Base-by-base conservation (phyloP, 1,140 invertebrate species). In the Ephestia elutella region DNA sequence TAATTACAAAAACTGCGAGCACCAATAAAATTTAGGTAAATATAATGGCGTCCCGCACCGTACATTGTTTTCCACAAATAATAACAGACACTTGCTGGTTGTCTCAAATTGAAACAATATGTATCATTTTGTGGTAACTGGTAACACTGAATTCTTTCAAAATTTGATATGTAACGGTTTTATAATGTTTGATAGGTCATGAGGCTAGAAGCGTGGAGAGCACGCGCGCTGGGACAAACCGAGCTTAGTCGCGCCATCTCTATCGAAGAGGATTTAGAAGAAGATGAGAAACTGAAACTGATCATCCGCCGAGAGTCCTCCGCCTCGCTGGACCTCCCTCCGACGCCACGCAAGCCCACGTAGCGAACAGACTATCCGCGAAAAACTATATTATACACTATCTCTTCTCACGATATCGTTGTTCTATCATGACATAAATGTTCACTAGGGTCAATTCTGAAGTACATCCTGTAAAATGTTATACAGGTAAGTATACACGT, bases 201-300 rank as follows among this genome's bases (percentile, higher is more conserved):
- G 91, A 92, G 92, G 76, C 76, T 93, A 86, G 91, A 92, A 70
- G 90, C 89, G 51, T 91, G 90, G 89, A 92, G 90, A 63, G 70
- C 82, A 9, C 76, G 83, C n/a, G 76, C 80, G 0, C 57, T 77
- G 44, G 82, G 82, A 9, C 78, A 70, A 53, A 73, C 74, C 13
- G 69, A 65, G 38, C 48, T 83, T 28, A 72, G 63, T 32, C 77
- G 81, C 32, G 68, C 74, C 5, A 68, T 78, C 35, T 87, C 82
- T 11, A 57, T 82, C 2, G 82, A 86, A 35, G 84, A 87, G n/a
- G 81, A 86, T 44, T 57, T 80, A 0, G 84, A 84, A 35, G 79
- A 83, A 49, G 82, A 84, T 62, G 84, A 87, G 54, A 85, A 83
- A 58, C 70, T 85, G 9, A 82, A 78, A 20, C 64, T 80, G 7